phyloP scores from a whole-genome alignment of 1,140 invertebrate genomes.

The Schlechtendalia chinensis region DNA sequence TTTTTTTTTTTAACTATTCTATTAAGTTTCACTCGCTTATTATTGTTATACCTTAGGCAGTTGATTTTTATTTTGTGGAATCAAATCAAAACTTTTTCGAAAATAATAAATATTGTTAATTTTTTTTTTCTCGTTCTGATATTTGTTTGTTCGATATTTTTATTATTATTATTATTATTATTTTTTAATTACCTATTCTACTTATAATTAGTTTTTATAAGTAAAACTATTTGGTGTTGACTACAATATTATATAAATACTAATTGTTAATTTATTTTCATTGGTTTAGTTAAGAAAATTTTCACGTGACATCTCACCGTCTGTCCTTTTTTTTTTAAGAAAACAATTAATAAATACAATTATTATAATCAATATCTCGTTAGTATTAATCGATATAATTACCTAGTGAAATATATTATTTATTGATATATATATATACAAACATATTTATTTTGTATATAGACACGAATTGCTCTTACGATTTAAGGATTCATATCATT shows the following conservation, averaged over 20 bases:
- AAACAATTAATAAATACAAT: constrained; percentile 38
- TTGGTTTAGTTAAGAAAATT: constrained; percentile 43
- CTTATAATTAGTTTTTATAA: constrained; percentile 29
- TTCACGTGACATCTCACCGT: constrained; percentile 45
- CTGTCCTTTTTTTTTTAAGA: constrained; percentile 43
- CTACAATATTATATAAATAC: constrained; percentile 26
- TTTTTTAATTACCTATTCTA: constrained; percentile 58
- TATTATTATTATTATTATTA: constrained; percentile 44
- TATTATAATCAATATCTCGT: constrained; percentile 49
- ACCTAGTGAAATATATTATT: constrained; percentile 48
- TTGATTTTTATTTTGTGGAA: constrained; percentile 37
- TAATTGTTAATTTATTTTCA: constrained; percentile 45
- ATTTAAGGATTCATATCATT: constrained; percentile 50
- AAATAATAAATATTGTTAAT: constrained; percentile 38
- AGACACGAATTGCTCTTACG: constrained; percentile 49
- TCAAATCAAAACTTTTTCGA: constrained; percentile 44
- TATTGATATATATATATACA: constrained; percentile 49
- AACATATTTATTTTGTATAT: constrained; percentile 49
- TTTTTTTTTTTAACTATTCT: constrained; percentile 45
- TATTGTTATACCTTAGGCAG: constrained; percentile 50
- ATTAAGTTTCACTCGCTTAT: constrained; percentile 46
- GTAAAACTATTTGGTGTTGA: constrained; percentile 38
- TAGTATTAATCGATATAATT: constrained; percentile 48
- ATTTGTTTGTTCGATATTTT: constrained; percentile 40
- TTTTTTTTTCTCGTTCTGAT: constrained; percentile 30